Base-by-base conservation (phyloP, 1,140 invertebrate genomes). In the Sogatella furcifera region DNA sequence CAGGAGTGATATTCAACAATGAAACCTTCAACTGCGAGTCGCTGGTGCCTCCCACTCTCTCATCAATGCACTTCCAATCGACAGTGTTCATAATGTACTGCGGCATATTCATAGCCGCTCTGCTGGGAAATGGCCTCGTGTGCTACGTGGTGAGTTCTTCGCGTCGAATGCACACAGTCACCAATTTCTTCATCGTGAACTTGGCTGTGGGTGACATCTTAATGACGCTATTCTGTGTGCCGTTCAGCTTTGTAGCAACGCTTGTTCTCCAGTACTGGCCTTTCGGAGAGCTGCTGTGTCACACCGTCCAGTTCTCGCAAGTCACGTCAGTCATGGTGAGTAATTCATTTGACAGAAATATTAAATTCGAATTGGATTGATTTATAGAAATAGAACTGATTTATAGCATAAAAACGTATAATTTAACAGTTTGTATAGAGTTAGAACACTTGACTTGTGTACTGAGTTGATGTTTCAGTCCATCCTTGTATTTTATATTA, bases 151-250 rank as follows among this genome's bases (percentile, higher is more conserved):
- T 93, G 1, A 76, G 85, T 57, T 80, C 81, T 10, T 86, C 83
- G 17, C 82, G 86, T 0, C 78, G 86, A 31, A 93, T 92, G 89
- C 80, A 85, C 62, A 92, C 89, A 0, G 87, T 92, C 1, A 92
- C 90, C 2, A 93, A 93, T 68, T 89, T 86, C 69, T 91, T 92
- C 69, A 92, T 93, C 63, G 83, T 84, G 63, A 93, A 93, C 72
- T 73, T 95, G 57, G 88, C 90, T 0, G 74, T 92, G 9, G 88
- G 89, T 22, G 90, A 95, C 70, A 83, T 95, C 17, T 72, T 92
- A 22, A 90, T 93, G 82, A 85, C 89, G 0, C 65, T 92, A 1
- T 84, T 93, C 62, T 92, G 90, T 69, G 83, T 93, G n/a, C 90
- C 91, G 1, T 92, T 92, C 65, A 86, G 88, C 2, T 91, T 90